phyloP scores from a whole-genome alignment of 2,113 vertebrate genomes.

The Percina caprodes region DNA sequence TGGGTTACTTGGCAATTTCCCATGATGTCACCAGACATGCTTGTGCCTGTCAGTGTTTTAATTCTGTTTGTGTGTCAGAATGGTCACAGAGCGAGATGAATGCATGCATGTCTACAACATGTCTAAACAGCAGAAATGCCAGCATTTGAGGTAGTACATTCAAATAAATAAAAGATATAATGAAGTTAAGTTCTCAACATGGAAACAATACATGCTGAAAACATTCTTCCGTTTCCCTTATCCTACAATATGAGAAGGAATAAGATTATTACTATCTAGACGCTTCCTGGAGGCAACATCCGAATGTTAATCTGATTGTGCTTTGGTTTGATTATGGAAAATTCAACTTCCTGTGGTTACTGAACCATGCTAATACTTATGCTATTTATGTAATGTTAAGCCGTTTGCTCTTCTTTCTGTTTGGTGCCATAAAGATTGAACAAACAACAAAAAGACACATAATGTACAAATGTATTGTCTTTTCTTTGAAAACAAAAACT shows the following conservation, averaged over 20 bases:
- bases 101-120: background rate
- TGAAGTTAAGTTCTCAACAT: background rate
- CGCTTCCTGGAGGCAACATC: conserved; percentile 15
- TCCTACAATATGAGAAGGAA: background rate
- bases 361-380: background rate
- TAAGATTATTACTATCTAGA: background rate
- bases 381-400: background rate
- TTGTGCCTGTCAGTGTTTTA: conserved; percentile 20
- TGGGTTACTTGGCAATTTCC: conserved; percentile 29
- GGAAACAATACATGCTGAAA: no score
- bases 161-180: background rate
- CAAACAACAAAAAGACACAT: background rate
- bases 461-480: background rate
- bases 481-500: background rate
- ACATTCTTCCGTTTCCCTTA: background rate
- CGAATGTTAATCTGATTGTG: conserved; percentile 23
- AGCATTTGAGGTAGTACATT: background rate
- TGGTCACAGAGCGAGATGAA: background rate
- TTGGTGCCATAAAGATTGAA: background rate
- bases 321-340: background rate
- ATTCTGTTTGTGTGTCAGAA: background rate
- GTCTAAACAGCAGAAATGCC: background rate
- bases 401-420: background rate
- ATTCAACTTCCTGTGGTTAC: background rate
- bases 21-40: conserved; percentile 7